A percentile compares a stretch with the other conserved stretches of the same genome.
Evolutionary conservation across 1,140 invertebrate species (phyloP).

Genomic region (Drosophila micromelanica): DNA sequence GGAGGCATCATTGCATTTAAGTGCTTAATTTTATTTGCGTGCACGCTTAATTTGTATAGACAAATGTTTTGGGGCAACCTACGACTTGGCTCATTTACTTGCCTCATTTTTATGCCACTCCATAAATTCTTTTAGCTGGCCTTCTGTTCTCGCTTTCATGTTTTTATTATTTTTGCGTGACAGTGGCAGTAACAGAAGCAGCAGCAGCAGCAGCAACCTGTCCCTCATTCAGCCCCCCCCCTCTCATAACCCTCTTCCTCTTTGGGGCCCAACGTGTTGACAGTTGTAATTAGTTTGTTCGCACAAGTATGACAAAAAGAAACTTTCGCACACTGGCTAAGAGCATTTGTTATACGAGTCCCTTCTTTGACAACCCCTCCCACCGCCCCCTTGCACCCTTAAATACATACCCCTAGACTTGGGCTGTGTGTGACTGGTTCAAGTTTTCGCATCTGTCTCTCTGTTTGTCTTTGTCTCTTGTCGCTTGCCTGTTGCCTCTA

Average conservation of each 20-base stretch:
- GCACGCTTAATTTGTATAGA: conserved; percentile 63
- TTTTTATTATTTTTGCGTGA: conserved; percentile 65
- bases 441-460: conserved; percentile 49
- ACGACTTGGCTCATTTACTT: conserved; percentile 21
- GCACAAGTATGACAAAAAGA: conserved; percentile 80
- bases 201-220: conserved; percentile 51
- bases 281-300: conserved; percentile 83
- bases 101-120: conserved; percentile 44
- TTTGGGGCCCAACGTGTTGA: conserved; percentile 66
- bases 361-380: not conserved
- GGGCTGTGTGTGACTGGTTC: conserved; percentile 7
- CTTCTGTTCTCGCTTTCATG: conserved; percentile 24
- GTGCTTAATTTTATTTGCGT: conserved; percentile 71
- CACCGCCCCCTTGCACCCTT: not conserved
- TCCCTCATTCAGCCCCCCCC: conserved; percentile 22
- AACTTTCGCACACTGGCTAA: conserved; percentile 57
- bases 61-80: conserved; percentile 16
- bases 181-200: conserved; percentile 42
- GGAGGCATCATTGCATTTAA: conserved; percentile 47
- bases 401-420: not conserved
- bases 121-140: conserved; percentile 36
- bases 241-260: too few species aligned
- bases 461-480: conserved; percentile 23
- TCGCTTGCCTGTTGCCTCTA: conserved; percentile 16
- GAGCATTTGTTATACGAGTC: conserved; percentile 28